Evolutionary conservation across 2,113 vertebrate species (phyloP), one percentile per base, ranked within the genome.

Genomic region (Sander vitreus): DNA sequence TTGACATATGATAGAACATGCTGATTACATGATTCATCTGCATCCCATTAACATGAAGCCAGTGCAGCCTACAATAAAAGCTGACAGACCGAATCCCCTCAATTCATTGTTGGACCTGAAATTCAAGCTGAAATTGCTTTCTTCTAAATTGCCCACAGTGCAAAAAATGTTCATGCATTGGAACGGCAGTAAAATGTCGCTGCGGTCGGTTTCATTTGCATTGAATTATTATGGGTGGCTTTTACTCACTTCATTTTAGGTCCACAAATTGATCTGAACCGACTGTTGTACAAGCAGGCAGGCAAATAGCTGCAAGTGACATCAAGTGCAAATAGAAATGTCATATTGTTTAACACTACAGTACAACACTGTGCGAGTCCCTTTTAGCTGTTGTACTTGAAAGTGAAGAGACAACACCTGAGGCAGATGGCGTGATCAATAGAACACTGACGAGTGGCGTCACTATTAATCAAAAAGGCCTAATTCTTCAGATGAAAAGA

Each of bases 241-340:
- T 73, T 86, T 30, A 66, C 76, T 81, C 76, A 76, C 65, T 87
- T 75, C 76, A 62, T 81, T 85, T 48, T 66, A 64, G 60, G 51
- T 55, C 62, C 57, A 36, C 73, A 87, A 83, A 86, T 77, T 74
- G 70, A 86, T 83, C 80, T 36, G 55, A 82, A 74, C 43, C 21
- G 58, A 76, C 43, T 72, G 75, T 81, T 84, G 30, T 78, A 73
- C 13, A 33, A 55, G 39, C 1, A 33, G 25, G 51, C 50, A 45
- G 45, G 48, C 59, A 78, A 84, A 86, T 43, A 63, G 81, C 80
- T 68, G 57, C 66, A 3, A 84, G 76, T 74, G 76, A 81, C 74
- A 76, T 75, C 10, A 5, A 80, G 87, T 62, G 75, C 81, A 88
- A 86, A 79, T 63, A 77, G 74, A 91, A 86, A 83, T 79, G 64